Conservation (phyloP, 92 coral and sea anemone genomes). For the Umimayanthus kanabou region DNA sequence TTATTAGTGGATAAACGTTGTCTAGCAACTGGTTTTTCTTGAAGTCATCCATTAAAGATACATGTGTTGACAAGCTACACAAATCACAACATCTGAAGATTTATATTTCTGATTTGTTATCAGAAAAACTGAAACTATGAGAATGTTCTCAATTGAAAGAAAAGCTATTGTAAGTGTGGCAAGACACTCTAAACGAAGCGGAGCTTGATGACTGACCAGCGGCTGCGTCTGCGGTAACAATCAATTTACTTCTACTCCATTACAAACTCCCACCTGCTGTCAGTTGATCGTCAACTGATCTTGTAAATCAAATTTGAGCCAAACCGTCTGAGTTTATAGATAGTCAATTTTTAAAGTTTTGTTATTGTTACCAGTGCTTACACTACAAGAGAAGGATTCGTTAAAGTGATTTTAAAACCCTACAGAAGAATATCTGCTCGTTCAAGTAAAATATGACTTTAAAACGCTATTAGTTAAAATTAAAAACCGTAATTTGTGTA, state of each 20-base stretch:
- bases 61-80: not conserved
- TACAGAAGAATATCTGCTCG: not conserved
- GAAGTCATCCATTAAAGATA: conserved; percentile 16
- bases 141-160: not conserved
- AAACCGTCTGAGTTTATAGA: not conserved
- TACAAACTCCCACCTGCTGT: conserved; percentile 14
- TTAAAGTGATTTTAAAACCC: not conserved
- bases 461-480: not conserved
- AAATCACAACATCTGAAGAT: not conserved
- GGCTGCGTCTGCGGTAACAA: not conserved
- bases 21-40: not conserved
- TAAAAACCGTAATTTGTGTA: not conserved
- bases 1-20: not conserved
- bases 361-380: not conserved
- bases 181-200: not conserved
- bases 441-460: no score
- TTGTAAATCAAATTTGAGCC: not conserved
- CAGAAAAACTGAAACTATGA: not conserved
- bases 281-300: conserved; percentile 1
- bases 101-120: not conserved
- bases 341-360: not conserved
- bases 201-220: not conserved
- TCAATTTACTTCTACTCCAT: not conserved
- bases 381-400: no score
- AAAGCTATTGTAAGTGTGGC: not conserved